These are phyloP conservation scores for Sphenopsis melanotis DNA, from an alignment of 2,797 vertebrate species.

Conservation along the genomic window DNA sequence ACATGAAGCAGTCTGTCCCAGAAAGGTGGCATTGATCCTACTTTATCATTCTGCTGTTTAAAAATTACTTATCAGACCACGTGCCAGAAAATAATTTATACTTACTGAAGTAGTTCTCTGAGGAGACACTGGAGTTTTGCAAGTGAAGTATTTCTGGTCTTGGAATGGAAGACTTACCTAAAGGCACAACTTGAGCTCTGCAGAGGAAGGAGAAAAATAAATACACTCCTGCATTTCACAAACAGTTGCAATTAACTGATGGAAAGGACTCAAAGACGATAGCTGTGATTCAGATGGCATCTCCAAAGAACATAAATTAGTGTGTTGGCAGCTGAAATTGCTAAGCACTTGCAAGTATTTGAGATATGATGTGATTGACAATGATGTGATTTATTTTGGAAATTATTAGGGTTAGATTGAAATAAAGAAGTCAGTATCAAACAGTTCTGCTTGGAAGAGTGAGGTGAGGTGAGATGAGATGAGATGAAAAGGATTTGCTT, in stretches of 20 bases:
- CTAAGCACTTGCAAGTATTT: slow-evolving; percentile 32
- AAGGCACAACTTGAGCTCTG: neutral
- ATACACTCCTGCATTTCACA: slow-evolving; percentile 10
- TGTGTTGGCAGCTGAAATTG: slow-evolving; percentile 52
- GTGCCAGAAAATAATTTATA: neutral
- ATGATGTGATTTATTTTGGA: slow-evolving; percentile 11
- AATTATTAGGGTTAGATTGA: slow-evolving; percentile 10
- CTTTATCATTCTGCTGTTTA: neutral
- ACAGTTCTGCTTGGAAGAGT: neutral
- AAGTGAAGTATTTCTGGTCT: neutral
- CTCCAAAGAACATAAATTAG: slow-evolving; percentile 26
- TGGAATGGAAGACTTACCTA: neutral
- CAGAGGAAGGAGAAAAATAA: neutral
- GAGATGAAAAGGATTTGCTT: neutral
- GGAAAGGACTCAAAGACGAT: slow-evolving; percentile 22
- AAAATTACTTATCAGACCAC: neutral
- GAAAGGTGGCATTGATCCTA: neutral
- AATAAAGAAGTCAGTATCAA: neutral
- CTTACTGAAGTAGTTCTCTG: neutral
- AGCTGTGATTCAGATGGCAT: slow-evolving; percentile 49
- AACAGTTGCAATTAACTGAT: slow-evolving; percentile 44
- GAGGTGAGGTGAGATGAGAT: neutral
- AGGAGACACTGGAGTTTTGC: neutral
- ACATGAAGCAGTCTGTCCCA: neutral
- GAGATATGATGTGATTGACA: slow-evolving; percentile 16